Conservation (phyloP, 2,797 vertebrate species). For the Enteromius fasciolatus region DNA sequence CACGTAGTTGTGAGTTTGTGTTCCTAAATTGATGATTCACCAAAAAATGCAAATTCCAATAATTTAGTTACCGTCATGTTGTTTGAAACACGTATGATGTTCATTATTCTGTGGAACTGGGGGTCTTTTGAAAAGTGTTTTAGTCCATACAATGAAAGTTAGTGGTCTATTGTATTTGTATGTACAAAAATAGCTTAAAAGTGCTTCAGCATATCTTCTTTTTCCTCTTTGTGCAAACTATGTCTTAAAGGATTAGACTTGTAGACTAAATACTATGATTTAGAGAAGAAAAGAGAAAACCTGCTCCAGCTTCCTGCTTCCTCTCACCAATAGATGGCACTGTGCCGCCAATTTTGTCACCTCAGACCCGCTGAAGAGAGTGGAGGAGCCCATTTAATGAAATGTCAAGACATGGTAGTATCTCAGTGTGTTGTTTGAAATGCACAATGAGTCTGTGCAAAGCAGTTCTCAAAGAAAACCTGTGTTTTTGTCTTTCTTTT, state of each 20-base stretch:
- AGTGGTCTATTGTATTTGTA: background rate
- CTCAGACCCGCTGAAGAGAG: conserved; percentile 4
- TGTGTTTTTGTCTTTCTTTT: conserved; percentile 53
- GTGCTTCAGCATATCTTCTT: no score
- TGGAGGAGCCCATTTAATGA: conserved; percentile 71
- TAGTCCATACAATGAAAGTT: background rate
- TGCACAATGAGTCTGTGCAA: conserved; percentile 70
- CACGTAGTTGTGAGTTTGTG: background rate
- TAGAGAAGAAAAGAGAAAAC: background rate
- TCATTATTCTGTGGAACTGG: background rate
- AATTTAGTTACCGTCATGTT: background rate
- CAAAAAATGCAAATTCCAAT: background rate
- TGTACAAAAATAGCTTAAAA: background rate
- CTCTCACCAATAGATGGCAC: conserved; percentile 58
- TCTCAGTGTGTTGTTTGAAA: conserved; percentile 69
- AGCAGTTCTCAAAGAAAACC: conserved; percentile 60
- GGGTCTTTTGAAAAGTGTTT: background rate
- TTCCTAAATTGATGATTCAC: background rate
- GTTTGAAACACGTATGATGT: background rate
- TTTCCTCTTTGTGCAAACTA: background rate
- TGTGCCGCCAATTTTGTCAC: conserved; percentile 45
- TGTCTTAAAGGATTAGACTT: background rate
- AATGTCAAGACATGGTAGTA: conserved; percentile 73
- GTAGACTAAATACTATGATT: background rate
- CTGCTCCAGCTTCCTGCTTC: background rate